Conservation (phyloP, 2,113 vertebrate species). For the Centropus unirufus region DNA sequence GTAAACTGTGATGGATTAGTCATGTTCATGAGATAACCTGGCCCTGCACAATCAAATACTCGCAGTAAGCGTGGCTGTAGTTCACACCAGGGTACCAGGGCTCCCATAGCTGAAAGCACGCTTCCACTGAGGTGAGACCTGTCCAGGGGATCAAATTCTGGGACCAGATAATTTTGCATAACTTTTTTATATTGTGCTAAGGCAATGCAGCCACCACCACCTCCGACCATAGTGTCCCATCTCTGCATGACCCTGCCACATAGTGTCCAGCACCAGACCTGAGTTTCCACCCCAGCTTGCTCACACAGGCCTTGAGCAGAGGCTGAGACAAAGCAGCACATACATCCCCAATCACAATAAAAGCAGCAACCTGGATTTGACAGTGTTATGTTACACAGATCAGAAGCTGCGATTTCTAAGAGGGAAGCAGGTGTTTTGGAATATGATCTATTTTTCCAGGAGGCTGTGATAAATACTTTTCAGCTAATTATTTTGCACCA, state of each 20-base stretch:
- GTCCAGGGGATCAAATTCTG: not conserved
- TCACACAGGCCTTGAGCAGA: not conserved
- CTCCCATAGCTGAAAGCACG: not conserved
- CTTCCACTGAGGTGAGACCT: accelerated
- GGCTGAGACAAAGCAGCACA: not conserved
- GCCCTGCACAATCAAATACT: not conserved
- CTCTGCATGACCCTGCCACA: accelerated
- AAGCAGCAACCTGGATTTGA: conserved; percentile 7
- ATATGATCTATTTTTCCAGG: conserved; percentile 49
- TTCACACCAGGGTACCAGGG: not conserved
- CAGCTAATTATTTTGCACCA: conserved; percentile 37
- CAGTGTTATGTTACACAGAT: conserved; percentile 16
- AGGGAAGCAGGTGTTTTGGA: conserved; percentile 18
- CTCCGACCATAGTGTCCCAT: accelerated
- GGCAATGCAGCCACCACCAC: accelerated
- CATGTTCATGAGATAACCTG: not conserved
- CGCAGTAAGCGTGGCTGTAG: not conserved
- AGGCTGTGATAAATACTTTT: conserved; percentile 26
- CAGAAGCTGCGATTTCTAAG: not conserved
- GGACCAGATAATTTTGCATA: not conserved
- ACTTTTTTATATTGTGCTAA: not conserved
- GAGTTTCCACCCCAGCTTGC: not conserved
- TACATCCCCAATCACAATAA: conserved; percentile 26
- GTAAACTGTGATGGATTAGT: not conserved
- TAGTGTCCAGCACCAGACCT: not conserved